Evolutionary conservation across 2,888 invertebrate genomes (phyloP), one percentile per base, ranked within the genome.

Genomic region (Melipona beecheii): DNA sequence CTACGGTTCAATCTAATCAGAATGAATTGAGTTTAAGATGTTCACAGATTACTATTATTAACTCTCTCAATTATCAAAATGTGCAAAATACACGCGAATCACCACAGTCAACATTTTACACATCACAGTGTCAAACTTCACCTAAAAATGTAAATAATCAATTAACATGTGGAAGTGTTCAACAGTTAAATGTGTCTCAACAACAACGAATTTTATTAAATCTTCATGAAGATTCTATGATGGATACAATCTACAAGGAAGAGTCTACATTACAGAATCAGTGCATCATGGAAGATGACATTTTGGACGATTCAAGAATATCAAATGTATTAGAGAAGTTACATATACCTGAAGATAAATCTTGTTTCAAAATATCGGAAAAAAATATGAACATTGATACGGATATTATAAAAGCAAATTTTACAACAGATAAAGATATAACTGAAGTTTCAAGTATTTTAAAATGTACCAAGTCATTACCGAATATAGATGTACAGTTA

Each of bases 381-480:
- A 74, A n/a, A 69, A 75, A 69, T 54, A 56, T 52, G 50, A 69
- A 80, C 9, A 13, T 72, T 65, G 68, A 79, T 15, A 31, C 50
- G 24, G 69, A 83, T 19, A 21, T 80, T 60, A 54, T 21, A 19
- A 52, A 81, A 73, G 52, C 62, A 49, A 76, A 75, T 78, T 4
- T 77, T 49, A 58, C 27, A 19, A 75, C 43, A 31, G 64, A 81
- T 24, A 81, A 87, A 62, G 9, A 50, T 68, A 19, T 49, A 43
- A 65, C 54, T 50, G 36, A 83, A 21, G 27, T 75, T 80, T 73
- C 87, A n/a, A 78, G 72, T 64, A 78, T 83, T 58, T 62, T 58
- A 36, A 79, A 79, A 21, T 69, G 77, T 86, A 24, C 65, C 9
- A 82, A 75, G 19, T 77, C 73, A 15, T 70, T 76, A 21, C 75